phyloP scores from a whole-genome alignment of 1,140 invertebrate genomes.

The Colletes latitarsis region DNA sequence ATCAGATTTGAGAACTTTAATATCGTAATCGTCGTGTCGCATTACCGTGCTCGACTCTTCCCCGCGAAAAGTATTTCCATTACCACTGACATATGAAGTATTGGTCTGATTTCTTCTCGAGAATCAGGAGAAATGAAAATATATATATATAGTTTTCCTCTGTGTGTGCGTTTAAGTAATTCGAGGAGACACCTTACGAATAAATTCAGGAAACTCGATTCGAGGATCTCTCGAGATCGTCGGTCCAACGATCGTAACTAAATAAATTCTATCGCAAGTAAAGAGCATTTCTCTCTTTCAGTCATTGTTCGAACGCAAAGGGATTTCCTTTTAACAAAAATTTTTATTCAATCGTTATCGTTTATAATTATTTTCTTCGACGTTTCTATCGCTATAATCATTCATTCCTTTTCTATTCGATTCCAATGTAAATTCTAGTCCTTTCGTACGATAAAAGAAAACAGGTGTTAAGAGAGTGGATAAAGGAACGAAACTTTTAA shows the following conservation, averaged over 20 bases:
- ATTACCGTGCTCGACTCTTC: constrained; percentile 20
- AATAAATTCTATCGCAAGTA: neutral
- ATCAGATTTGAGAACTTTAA: constrained; percentile 37
- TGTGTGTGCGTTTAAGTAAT: constrained; percentile 57
- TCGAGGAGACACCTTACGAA: constrained; percentile 21
- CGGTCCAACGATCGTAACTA: neutral
- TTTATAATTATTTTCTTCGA: too few relatives aligned
- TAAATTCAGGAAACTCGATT: constrained; percentile 33
- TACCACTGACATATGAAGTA: neutral
- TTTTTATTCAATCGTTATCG: too few relatives aligned
- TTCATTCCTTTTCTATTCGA: neutral
- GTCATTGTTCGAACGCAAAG: neutral
- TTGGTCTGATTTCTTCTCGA: neutral
- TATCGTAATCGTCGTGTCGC: constrained; percentile 8
- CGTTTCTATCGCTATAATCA: neutral
- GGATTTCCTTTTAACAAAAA: neutral
- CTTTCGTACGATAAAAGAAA: neutral
- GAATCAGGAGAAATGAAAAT: constrained; percentile 28
- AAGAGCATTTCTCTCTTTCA: neutral
- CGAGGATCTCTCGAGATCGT: neutral
- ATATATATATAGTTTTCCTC: constrained; percentile 13
- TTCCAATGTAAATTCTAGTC: neutral
- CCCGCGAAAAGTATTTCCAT: constrained; percentile 44
- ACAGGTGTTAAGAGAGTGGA: neutral
- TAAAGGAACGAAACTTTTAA: neutral